phyloP scores from a whole-genome alignment of 2,113 vertebrate genomes.

The Pteropus alecto region DNA sequence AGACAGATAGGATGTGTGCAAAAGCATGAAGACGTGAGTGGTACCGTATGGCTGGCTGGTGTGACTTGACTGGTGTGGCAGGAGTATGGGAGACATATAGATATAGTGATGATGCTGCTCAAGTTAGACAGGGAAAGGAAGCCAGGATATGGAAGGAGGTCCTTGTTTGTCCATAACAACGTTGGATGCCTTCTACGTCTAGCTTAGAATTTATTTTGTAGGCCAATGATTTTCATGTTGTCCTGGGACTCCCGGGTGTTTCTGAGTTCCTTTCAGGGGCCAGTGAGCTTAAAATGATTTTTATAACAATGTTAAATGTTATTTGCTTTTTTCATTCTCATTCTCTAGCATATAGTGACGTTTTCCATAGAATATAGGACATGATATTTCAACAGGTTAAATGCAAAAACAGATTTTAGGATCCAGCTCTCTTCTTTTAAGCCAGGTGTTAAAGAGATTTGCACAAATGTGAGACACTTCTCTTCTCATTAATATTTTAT shows the following conservation, averaged over 20 bases:
- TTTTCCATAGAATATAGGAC: neutral
- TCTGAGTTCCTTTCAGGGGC: neutral
- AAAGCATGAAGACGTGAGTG: neutral
- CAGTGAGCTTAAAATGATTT: neutral
- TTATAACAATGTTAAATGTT: neutral
- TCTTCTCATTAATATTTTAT: neutral
- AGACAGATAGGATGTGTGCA: neutral
- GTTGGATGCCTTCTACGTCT: neutral
- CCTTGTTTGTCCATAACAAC: neutral
- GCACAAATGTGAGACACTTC: neutral
- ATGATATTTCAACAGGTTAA: neutral
- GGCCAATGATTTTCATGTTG: neutral
- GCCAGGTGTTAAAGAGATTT: neutral
- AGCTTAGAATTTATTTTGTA: neutral
- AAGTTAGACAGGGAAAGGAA: neutral
- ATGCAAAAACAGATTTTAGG: slow-evolving; percentile 16
- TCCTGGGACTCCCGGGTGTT: neutral
- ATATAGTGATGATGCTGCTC: neutral
- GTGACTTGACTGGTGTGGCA: neutral
- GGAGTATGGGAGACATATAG: neutral
- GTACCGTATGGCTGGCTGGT: neutral
- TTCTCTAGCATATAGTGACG: neutral
- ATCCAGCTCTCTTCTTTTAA: slow-evolving; percentile 28
- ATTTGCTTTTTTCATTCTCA: neutral
- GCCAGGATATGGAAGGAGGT: neutral